These are phyloP conservation scores for Anas acuta DNA, from an alignment of 2,797 vertebrate species.

Conservation along the genomic window DNA sequence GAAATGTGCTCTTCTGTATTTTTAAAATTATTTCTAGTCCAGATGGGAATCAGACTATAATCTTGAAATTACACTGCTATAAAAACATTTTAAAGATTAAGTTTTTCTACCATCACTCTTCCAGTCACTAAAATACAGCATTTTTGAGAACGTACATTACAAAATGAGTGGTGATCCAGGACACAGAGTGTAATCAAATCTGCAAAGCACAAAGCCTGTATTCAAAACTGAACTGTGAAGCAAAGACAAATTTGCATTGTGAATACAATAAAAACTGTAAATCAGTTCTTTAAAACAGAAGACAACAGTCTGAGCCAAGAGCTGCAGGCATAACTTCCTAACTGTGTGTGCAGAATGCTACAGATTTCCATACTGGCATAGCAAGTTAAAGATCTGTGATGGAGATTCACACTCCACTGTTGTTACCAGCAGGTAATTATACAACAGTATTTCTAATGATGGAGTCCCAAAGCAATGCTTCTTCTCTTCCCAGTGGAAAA, in stretches of 20 bases:
- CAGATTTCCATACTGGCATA: conserved; percentile 38
- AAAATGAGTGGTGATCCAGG: conserved; percentile 41
- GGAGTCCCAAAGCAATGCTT: conserved; percentile 73
- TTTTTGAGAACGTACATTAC: not conserved
- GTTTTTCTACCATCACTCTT: conserved; percentile 21
- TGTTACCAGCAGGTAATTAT: conserved; percentile 77
- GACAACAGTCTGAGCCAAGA: conserved; percentile 16
- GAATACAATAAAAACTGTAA: conserved; percentile 38
- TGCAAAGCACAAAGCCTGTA: conserved; percentile 30
- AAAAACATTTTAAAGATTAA: conserved; percentile 21
- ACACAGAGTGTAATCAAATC: not conserved
- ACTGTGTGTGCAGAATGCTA: conserved; percentile 11
- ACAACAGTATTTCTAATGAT: conserved; percentile 75
- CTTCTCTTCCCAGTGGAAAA: conserved; percentile 79
- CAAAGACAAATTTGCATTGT: conserved; percentile 47
- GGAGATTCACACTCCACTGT: conserved; percentile 70
- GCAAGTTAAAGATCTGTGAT: conserved; percentile 57
- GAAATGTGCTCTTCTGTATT: conserved; percentile 4
- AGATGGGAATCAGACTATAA: conserved; percentile 31
- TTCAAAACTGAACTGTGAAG: conserved; percentile 40
- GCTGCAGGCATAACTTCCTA: conserved; percentile 11
- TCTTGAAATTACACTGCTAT: conserved; percentile 14
- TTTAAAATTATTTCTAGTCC: conserved; percentile 30
- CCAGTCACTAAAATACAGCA: not conserved
- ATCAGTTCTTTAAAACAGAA: conserved; percentile 37